phyloP scores from a whole-genome alignment of 1,140 invertebrate genomes.

The Stenopsyche tienmushanensis region DNA sequence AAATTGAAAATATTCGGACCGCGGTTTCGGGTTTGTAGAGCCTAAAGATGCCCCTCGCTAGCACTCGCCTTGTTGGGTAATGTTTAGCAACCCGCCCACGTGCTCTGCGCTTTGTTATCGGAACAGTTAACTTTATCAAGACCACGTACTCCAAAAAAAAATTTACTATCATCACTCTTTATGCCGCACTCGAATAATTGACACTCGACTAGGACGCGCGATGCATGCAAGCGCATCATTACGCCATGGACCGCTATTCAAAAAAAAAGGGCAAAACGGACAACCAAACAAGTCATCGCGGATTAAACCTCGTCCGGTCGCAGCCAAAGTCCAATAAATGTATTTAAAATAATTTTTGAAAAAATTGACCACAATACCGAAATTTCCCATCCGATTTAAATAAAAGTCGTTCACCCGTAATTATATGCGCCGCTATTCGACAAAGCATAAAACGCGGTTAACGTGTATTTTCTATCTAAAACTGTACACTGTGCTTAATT shows the following conservation, averaged over 20 bases:
- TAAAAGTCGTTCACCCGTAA: background rate
- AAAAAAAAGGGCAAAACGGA: background rate
- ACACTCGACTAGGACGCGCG: background rate
- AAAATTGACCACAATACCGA: background rate
- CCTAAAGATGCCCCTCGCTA: too few species aligned
- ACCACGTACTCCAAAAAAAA: background rate
- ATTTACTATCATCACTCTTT: background rate
- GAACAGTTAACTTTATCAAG: conserved; percentile 23
- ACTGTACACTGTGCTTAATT: background rate
- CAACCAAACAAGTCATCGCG: background rate
- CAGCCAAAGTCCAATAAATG: background rate
- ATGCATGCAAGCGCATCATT: background rate
- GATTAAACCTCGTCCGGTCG: background rate
- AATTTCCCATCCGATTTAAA: background rate
- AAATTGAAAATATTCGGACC: too few species aligned
- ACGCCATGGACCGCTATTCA: background rate
- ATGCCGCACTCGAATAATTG: background rate
- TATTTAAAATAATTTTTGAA: background rate
- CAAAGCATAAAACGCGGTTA: background rate
- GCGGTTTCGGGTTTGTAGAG: too few species aligned
- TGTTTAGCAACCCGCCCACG: conserved; percentile 32
- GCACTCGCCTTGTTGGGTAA: too few species aligned
- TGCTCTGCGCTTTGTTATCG: conserved; percentile 28
- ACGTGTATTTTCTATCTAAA: background rate
- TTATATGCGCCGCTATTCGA: background rate